Percentiles rank a stretch among this genome's conserved stretches.
Evolutionary conservation across 2,797 vertebrate genomes (phyloP).

Genomic region (Pseudopleuronectes americanus): DNA sequence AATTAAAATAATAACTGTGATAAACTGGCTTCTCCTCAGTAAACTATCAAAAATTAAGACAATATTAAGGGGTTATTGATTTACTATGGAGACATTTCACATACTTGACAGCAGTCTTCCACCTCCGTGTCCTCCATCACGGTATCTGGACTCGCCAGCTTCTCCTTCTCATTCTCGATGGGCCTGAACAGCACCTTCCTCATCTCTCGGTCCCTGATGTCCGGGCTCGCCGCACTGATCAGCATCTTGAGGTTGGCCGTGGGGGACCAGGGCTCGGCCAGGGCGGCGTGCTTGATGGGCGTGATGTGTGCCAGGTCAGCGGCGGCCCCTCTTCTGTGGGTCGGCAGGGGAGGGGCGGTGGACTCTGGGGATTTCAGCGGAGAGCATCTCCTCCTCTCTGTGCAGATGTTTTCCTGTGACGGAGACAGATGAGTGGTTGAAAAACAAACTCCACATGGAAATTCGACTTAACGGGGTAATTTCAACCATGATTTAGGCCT

Average conservation of each 20-base stretch:
- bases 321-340: constrained; percentile 78
- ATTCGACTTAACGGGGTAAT: no score
- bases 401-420: constrained; percentile 90
- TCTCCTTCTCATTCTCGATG: constrained; percentile 88
- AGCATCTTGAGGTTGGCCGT: constrained; percentile 95
- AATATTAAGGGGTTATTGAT: not conserved
- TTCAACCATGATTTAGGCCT: no score
- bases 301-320: constrained; percentile 88
- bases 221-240: constrained; percentile 92
- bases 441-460: not conserved
- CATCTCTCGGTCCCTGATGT: constrained; percentile 93
- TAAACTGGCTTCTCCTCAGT: not conserved
- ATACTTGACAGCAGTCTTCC: constrained; percentile 84
- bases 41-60: not conserved
- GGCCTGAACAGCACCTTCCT: constrained; percentile 92
- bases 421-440: constrained; percentile 12
- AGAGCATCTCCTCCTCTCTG: constrained; percentile 85
- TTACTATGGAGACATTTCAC: not conserved
- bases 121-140: constrained; percentile 71
- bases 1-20: not conserved
- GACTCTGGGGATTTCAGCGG: constrained; percentile 84
- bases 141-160: constrained; percentile 69
- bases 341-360: constrained; percentile 69
- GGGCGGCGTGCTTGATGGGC: constrained; percentile 84
- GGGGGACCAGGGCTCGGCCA: constrained; percentile 90